Evolutionary conservation across 2,888 invertebrate genomes (phyloP), one percentile per base, ranked within the genome.

Genomic region (Brenthis ino): DNA sequence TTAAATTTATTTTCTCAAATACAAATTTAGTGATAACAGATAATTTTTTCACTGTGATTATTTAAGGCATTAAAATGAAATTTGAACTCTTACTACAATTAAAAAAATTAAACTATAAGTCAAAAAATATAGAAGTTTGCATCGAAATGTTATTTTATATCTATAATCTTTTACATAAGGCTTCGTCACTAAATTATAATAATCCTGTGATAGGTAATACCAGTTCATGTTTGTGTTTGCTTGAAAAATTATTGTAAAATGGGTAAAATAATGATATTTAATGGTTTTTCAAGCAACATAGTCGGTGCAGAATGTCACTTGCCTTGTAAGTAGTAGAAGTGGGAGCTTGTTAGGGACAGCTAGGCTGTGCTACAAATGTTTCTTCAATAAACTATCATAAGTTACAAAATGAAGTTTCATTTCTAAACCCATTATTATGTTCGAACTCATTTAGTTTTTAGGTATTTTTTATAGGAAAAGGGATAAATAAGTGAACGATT

Each of bases 371-470:
- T 87, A 82, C 85, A 86, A 60, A 85, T 84, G 85, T 87, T 90
- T 91, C 89, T 87, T 87, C 86, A 91, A 90, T 92, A 92, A 90
- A 91, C 76, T 88, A 87, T 82, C 84, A 70, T 91, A 90, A 89
- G 88, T 88, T 89, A 89, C 82, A 81, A 3, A 2, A 33, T 53
- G 65, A 56, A 20, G 69, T 71, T 75, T 80, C 68, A 76, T 85
- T 82, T 74, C 51, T 67, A 20, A 24, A 11, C 11, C 43, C 57
- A 16, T 11, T 37, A 3, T 43, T 37, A 3, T 43, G 14, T 51
- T 33, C 24, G 33, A 13, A 6, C 28, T 28, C 28, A 5, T 28
- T 28, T 28, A 28, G 4, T 28, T 28, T 28, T 28, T 28, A 28
- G 28, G 28, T 28, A 28, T 28, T 24, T 24, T 24, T 24, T 24